phyloP scores from a whole-genome alignment of 2,888 invertebrate species.

The Leucoma salicis region DNA sequence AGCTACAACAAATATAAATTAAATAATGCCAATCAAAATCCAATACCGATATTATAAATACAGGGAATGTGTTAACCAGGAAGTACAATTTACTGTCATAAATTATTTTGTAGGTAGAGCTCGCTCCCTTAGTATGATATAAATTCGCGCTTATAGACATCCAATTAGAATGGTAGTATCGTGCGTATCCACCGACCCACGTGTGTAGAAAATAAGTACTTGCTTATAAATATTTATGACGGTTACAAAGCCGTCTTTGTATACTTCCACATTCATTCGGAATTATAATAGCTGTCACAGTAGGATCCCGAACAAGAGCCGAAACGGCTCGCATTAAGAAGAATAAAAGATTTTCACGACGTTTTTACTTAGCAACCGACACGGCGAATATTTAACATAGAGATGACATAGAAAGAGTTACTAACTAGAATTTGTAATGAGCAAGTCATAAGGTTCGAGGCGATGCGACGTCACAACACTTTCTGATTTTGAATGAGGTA shows the following conservation, averaged over 20 bases:
- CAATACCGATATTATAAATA: constrained; percentile 5
- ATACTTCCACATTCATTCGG: constrained; percentile 73
- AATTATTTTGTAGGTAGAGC: constrained; percentile 45
- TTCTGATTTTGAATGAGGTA: constrained; percentile 22
- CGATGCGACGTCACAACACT: constrained; percentile 24
- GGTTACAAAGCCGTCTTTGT: constrained; percentile 74
- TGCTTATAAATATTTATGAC: constrained; percentile 79
- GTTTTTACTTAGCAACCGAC: constrained; percentile 74
- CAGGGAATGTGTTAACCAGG: constrained; percentile 25
- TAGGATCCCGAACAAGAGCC: constrained; percentile 75
- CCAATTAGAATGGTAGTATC: constrained; percentile 72
- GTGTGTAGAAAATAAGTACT: constrained; percentile 75
- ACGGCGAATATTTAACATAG: constrained; percentile 61
- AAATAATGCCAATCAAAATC: constrained; percentile 19
- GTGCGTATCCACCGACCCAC: constrained; percentile 77
- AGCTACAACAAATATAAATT: constrained; percentile 32
- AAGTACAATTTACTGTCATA: constrained; percentile 38
- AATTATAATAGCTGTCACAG: constrained; percentile 80
- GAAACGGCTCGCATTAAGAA: constrained; percentile 73
- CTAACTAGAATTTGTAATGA: constrained; percentile 53
- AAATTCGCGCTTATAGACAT: constrained; percentile 70
- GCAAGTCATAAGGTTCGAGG: constrained; percentile 34
- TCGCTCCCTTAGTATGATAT: constrained; percentile 55
- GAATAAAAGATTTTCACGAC: constrained; percentile 70
- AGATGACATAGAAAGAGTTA: constrained; percentile 64